Base-by-base conservation (phyloP, 2,888 invertebrate species). In the Caenorhabditis becei region DNA sequence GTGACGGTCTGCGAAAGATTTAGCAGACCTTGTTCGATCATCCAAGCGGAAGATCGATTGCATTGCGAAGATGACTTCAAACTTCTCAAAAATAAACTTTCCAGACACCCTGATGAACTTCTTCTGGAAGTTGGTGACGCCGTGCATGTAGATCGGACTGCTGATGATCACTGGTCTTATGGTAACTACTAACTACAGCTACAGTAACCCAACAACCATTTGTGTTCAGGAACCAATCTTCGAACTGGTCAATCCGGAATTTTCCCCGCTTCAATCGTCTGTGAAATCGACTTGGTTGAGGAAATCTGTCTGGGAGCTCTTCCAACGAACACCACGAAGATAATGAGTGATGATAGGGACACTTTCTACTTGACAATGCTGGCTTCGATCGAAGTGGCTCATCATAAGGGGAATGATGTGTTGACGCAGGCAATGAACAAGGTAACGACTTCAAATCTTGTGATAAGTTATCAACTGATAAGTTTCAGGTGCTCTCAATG, bases 41-140 rank as follows among this genome's bases (percentile, higher is more conserved):
- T n/a, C n/a, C n/a, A n/a, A n/a, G n/a, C n/a, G n/a, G n/a, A n/a
- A n/a, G n/a, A n/a, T n/a, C n/a, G n/a, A n/a, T n/a, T n/a, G n/a
- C n/a, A n/a, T n/a, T n/a, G n/a, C n/a, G n/a, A n/a, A n/a, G n/a
- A n/a, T n/a, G n/a, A n/a, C n/a, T n/a, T n/a, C n/a, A n/a, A n/a
- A n/a, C n/a, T n/a, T n/a, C n/a, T n/a, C n/a, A n/a, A n/a, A n/a
- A n/a, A n/a, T 32, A 10, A 32, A 32, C 4, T 32, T 71, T 78
- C 11, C 41, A 82, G 85, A 51, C 85, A 85, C 35, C 59, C 62
- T 23, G 85, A 85, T 47, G 97, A 98, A 93, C 95, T 99, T 82
- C 96, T 96, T 91, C 94, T 99, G 35, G 97, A 98, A 93, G 97
- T 97, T 77, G 98, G 98, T 0, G 98, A 98, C 92, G 96, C 97